Evolutionary conservation across 35 echinoderm and acorn worm genomes (phyloP), one percentile per base, ranked within the genome.

Genomic region (Amphiura filiformis): DNA sequence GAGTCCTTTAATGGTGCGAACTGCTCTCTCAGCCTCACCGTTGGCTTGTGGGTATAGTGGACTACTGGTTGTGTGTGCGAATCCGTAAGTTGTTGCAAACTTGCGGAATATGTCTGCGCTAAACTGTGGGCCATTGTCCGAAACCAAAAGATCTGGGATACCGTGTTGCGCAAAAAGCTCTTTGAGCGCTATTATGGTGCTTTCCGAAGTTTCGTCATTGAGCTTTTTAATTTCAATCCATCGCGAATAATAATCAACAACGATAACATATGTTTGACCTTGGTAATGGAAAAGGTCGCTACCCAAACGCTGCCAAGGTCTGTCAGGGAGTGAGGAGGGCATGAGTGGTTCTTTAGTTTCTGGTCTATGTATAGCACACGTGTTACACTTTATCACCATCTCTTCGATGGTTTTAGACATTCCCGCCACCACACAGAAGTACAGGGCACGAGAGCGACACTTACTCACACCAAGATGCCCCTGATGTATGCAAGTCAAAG

Each of bases 21-120:
- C 87, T 39, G 94, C 91, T 84, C 87, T 31, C 87, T 89, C 83
- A 40, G 80, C 79, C 81, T 90, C 77, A 87, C 91, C 39, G 56
- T 88, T 90, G 11, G 76, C 49, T 56, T 85, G 87, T 44, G 80
- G 86, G 39, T 76, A 61, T 0, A 38, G 80, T 32, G 86, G 87
- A 22, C 44, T 77, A 38, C 80, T 84, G n/a, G 87, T 90, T 35
- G 31, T 34, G 31, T 93, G 81, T 32, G 35, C 34, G 38, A 90
- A 76, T 17, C 56, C 81, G 34, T 80, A 79, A 33, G 7, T 39
- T 56, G n/a, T 78, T 38, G 78, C 30, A 49, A 93, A 93, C 38
- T 56, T 31, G 44, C 28, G 33, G 36, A 47, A 47, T 9, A 47
- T 47, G 17, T 47, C 41, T 70, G 61, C 15, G 28, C 61, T 70